Base-by-base conservation (phyloP, 1,140 invertebrate genomes). In the Hormaphis cornu region DNA sequence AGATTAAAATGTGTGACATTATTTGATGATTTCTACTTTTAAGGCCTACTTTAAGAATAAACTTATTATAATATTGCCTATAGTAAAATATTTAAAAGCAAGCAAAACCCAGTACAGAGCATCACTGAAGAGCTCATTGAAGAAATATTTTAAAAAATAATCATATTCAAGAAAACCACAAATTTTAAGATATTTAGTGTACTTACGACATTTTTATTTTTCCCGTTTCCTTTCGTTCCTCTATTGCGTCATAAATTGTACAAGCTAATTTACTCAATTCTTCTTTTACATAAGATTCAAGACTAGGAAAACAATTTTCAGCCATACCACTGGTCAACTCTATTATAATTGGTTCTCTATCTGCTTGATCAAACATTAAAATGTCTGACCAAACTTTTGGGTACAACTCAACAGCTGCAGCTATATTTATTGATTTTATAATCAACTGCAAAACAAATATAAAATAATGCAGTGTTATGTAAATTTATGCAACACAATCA, bases 331-430 rank as follows among this genome's bases (percentile, higher is more conserved):
- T 48, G 14, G 24, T 48, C 10, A 70, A 56, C 16, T 58, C 54
- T 58, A 16, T 26, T 18, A 70, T 48, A 59, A 70, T 26, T 1
- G 40, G 28, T n/a, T 48, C 40, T 48, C 46, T 54, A 46, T 70
- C 69, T 14, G 54, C 42, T 33, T 82, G 82, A 61, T 87, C 85
- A 75, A 89, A 90, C 26, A 85, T 79, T 0, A 87, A 78, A 72
- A 91, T 83, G 75, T 93, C 89, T 1, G 88, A 87, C 87, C 89
- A 93, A 8, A 91, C 76, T 74, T 83, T 82, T 1, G 89, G 86
- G 56, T 93, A 77, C 30, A 87, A 81, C 48, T 86, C 80, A 12
- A 82, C 79, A 3, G 82, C 80, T 4, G 82, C 82, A 75, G 83
- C 82, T 9, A 84, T 71, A 73, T 87, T 83, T 20, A 91, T 74